Percentiles rank a stretch among this genome's conserved stretches.
Conservation (phyloP, 2,888 invertebrate genomes). For the Arctia plantaginis region DNA sequence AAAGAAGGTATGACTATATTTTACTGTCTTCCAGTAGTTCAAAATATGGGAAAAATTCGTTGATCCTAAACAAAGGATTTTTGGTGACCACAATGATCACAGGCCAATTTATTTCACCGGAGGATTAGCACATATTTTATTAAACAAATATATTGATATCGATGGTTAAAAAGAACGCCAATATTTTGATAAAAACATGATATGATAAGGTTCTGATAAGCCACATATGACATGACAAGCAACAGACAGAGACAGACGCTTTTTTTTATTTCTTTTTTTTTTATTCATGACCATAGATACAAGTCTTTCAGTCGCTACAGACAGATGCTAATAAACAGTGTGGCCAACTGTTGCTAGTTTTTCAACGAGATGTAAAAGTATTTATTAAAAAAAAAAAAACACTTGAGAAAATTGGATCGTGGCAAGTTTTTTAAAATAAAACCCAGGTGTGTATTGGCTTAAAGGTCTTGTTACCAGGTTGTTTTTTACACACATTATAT, state of each 20-base stretch:
- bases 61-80: not conserved
- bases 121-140: conserved; percentile 28
- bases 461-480: too few species aligned
- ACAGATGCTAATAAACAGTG: too few species aligned
- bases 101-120: not conserved
- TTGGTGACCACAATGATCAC: not conserved
- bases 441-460: too few species aligned
- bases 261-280: too few species aligned
- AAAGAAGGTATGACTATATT: not conserved
- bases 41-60: not conserved
- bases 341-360: too few species aligned
- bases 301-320: too few species aligned
- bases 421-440: too few species aligned
- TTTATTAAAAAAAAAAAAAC: too few species aligned
- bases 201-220: conserved; percentile 21
- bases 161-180: conserved; percentile 11
- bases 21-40: not conserved
- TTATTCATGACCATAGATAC: too few species aligned
- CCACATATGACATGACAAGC: conserved; percentile 14
- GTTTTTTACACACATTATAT: too few species aligned
- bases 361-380: too few species aligned
- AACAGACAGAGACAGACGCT: not conserved
- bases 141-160: conserved; percentile 27
- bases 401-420: too few species aligned
- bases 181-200: conserved; percentile 27